A percentile compares a stretch with the other conserved stretches of the same genome.
phyloP scores from a whole-genome alignment of 2,888 invertebrate species.

The Amaurobius ferox region DNA sequence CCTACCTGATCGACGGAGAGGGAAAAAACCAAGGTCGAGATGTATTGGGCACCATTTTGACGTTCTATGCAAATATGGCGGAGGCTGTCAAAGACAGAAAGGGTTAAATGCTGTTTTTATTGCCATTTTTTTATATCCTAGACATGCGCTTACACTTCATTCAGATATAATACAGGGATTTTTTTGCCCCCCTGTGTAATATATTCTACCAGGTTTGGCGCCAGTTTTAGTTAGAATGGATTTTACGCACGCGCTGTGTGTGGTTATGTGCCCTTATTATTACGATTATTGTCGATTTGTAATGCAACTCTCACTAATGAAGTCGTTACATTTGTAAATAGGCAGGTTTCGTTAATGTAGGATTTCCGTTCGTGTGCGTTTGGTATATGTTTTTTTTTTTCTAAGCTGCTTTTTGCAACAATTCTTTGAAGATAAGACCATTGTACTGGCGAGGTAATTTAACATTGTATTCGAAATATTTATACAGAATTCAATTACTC shows the following conservation, averaged over 20 bases:
- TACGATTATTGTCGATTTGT: neutral
- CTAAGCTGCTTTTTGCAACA: no score
- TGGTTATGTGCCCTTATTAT: neutral
- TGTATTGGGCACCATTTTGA: slow-evolving; percentile 10
- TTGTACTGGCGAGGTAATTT: no score
- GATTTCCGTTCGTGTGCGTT: slow-evolving; percentile 7
- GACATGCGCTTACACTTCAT: slow-evolving; percentile 48
- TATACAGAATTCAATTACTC: no score
- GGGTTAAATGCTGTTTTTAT: slow-evolving; percentile 49
- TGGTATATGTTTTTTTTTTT: no score
- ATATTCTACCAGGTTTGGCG: neutral
- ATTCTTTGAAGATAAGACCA: no score
- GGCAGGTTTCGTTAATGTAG: neutral
- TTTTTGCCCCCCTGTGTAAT: neutral
- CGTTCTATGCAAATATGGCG: slow-evolving; percentile 24
- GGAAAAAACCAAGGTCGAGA: slow-evolving; percentile 34
- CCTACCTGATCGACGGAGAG: slow-evolving; percentile 4
- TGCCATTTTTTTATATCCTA: slow-evolving; percentile 19
- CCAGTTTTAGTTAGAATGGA: neutral
- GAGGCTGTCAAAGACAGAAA: neutral
- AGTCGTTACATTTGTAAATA: neutral
- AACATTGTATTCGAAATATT: no score
- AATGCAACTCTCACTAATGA: neutral
- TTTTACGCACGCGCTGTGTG: neutral
- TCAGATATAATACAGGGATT: neutral